Conservation (phyloP, 2,113 vertebrate genomes). For the Nymphicus hollandicus region DNA sequence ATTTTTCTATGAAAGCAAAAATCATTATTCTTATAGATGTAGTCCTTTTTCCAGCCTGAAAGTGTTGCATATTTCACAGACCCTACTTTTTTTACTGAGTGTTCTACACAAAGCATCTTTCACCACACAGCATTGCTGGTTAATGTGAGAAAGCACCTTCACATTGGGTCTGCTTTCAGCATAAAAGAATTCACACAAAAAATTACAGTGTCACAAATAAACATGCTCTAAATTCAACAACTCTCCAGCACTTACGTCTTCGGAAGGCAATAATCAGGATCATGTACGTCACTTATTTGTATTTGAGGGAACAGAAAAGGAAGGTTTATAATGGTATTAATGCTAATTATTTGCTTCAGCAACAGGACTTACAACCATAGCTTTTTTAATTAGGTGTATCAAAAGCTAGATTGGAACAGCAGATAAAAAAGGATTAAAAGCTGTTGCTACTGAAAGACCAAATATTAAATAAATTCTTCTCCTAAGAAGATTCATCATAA, state of each 20-base stretch:
- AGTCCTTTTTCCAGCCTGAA: neutral
- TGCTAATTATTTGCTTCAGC: neutral
- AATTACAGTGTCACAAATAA: neutral
- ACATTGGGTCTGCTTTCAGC: neutral
- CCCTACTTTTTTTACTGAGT: neutral
- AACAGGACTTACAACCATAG: neutral
- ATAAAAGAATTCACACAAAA: neutral
- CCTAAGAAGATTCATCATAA: neutral
- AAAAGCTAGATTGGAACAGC: neutral
- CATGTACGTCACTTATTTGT: neutral
- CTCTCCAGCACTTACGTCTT: neutral
- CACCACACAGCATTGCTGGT: neutral
- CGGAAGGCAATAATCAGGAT: neutral
- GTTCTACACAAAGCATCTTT: neutral
- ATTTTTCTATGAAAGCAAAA: neutral
- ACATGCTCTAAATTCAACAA: rapidly evolving
- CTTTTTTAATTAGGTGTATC: neutral
- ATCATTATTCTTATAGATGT: neutral
- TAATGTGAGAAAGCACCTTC: neutral
- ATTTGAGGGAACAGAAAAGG: neutral
- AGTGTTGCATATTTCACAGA: neutral
- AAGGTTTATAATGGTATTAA: neutral
- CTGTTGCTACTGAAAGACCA: neutral
- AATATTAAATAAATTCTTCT: neutral
- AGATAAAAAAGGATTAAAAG: neutral